Evolutionary conservation across 2,113 vertebrate genomes (phyloP).

Genomic region (Dendrocopos noguchii): DNA sequence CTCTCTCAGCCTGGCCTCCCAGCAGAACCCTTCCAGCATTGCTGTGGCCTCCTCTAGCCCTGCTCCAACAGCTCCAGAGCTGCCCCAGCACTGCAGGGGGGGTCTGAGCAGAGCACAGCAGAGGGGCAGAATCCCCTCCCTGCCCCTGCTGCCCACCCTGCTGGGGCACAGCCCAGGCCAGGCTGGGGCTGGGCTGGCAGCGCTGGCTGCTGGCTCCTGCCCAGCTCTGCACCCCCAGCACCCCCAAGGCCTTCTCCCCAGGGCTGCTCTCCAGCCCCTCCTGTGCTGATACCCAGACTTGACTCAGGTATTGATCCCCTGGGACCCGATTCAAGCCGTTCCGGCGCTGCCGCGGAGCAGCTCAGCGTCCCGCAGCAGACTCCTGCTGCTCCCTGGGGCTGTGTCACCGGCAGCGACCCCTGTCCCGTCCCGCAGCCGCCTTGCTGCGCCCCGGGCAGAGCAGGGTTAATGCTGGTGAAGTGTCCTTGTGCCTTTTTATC

Average conservation of each 20-base stretch:
- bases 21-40: neutral
- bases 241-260: neutral
- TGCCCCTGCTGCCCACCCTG: neutral
- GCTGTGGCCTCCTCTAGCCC: neutral
- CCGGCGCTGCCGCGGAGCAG: accelerated
- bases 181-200: neutral
- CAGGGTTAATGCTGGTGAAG: slow-evolving; percentile 9
- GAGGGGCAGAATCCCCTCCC: neutral
- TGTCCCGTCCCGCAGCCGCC: accelerated
- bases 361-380: accelerated
- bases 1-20: neutral
- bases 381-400: accelerated
- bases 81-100: neutral
- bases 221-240: neutral
- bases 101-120: neutral
- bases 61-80: neutral
- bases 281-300: neutral
- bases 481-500: slow-evolving; percentile 3
- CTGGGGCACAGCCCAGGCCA: neutral
- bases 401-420: neutral
- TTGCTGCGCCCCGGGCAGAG: neutral
- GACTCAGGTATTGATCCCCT: neutral
- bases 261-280: neutral
- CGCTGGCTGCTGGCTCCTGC: neutral
- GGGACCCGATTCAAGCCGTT: neutral